Evolutionary conservation across 2,797 vertebrate genomes (phyloP).

Genomic region (Molothrus aeneus): DNA sequence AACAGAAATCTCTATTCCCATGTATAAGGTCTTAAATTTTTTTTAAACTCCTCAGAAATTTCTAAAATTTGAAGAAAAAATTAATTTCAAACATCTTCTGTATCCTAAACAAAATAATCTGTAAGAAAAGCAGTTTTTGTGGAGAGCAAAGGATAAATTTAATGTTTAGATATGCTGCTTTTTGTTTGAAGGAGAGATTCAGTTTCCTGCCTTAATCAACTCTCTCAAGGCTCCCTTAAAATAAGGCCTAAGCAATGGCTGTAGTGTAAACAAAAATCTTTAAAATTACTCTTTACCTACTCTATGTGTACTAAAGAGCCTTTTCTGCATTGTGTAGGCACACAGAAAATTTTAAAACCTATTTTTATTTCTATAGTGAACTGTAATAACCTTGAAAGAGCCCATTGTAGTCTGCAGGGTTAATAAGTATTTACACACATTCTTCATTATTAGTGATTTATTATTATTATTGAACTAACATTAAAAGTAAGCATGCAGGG

Average conservation of each 20-base stretch:
- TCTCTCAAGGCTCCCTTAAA: background rate
- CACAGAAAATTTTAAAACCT: background rate
- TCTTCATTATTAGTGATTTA: constrained; percentile 53
- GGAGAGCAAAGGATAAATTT: background rate
- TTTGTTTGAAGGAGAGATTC: background rate
- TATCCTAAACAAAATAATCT: background rate
- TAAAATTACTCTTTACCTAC: background rate
- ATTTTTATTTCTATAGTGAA: constrained; percentile 21
- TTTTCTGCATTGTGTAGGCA: constrained; percentile 15
- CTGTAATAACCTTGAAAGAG: constrained; percentile 49
- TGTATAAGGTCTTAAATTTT: background rate
- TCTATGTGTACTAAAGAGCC: background rate
- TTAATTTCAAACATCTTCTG: background rate
- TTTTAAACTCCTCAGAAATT: background rate
- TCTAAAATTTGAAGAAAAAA: background rate
- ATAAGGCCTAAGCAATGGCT: background rate
- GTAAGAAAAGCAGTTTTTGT: background rate
- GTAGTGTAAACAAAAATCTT: constrained; percentile 4
- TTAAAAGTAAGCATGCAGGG: background rate
- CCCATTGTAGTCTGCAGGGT: constrained; percentile 17
- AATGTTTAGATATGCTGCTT: background rate
- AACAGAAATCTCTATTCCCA: background rate
- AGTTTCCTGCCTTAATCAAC: background rate
- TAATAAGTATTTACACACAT: constrained; percentile 33
- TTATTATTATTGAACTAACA: constrained; percentile 47